Base-by-base conservation (phyloP, 2,888 invertebrate genomes). In the Andrena marginata region DNA sequence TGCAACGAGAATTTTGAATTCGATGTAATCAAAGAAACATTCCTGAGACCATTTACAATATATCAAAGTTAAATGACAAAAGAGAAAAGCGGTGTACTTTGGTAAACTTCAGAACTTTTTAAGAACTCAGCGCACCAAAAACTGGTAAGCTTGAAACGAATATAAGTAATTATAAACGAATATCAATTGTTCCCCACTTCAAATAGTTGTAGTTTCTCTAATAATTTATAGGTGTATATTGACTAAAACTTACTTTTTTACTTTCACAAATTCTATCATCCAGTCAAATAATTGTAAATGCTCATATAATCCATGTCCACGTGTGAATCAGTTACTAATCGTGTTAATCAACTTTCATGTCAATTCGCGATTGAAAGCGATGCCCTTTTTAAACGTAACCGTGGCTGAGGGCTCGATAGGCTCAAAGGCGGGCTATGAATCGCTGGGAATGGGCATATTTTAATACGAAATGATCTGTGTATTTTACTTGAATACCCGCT, bases 381-480 rank as follows among this genome's bases (percentile, higher is more conserved):
- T 56, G 35, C 16, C 20, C 35, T 5, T 56, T 56, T 35, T 6
- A 54, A 33, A 20, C 33, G 31, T 23, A 33, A 5, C n/a, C 42
- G 10, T 33, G 6, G 6, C 8, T 35, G 8, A 69, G 2, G n/a
- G 48, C 6, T 23, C 31, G n/a, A 0, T 13, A 2, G 16, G 13
- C 16, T 35, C 33, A 56, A 35, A 35, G 49, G 60, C 7, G 7
- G 0, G 35, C 35, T 6, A 35, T 48, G 54, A 29, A 59, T 65
- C 31, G 10, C 33, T n/a, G 33, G 35, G 13, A 62, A 76, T 51
- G n/a, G 64, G 23, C 6, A 26, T 60, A 60, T 51, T 71, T 77
- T 63, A 71, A 77, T 59, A 48, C 26, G 2, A 4, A 71, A 65
- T n/a, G 48, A 67, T 72, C 60, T 20, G 29, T 63, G 51, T 69